A percentile compares a stretch with the other conserved stretches of the same genome.
These are phyloP conservation scores for Acyrthosiphon pisum DNA, from an alignment of 1,140 invertebrate genomes.

Conservation along the genomic window DNA sequence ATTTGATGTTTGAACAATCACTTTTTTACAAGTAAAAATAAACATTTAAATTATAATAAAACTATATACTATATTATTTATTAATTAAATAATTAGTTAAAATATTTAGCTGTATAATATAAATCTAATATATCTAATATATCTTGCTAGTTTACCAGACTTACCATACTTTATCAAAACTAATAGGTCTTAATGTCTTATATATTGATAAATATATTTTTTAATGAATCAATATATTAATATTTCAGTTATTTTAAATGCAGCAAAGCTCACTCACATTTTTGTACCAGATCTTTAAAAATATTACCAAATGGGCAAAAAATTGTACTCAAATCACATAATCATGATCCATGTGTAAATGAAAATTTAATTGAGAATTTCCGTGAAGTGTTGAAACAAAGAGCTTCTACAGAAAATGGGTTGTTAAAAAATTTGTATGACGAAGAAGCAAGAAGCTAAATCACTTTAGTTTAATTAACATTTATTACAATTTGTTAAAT, in stretches of 20 bases:
- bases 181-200: too few relatives aligned
- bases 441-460: background rate
- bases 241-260: constrained; percentile 20
- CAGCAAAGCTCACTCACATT: background rate
- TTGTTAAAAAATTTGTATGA: background rate
- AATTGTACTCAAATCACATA: background rate
- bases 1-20: too few relatives aligned
- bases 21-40: background rate
- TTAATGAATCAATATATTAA: background rate
- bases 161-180: background rate
- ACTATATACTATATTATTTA: background rate
- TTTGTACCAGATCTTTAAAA: background rate
- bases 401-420: background rate
- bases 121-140: too few relatives aligned
- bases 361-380: background rate
- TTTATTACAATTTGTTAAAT: background rate
- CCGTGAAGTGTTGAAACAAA: background rate
- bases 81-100: background rate
- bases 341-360: background rate
- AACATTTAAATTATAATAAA: background rate
- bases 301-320: background rate
- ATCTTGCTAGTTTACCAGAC: background rate
- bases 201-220: background rate
- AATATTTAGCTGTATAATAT: background rate
- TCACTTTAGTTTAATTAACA: background rate